Conservation (phyloP, 2,797 vertebrate species). For the Rhynchotus rufescens region DNA sequence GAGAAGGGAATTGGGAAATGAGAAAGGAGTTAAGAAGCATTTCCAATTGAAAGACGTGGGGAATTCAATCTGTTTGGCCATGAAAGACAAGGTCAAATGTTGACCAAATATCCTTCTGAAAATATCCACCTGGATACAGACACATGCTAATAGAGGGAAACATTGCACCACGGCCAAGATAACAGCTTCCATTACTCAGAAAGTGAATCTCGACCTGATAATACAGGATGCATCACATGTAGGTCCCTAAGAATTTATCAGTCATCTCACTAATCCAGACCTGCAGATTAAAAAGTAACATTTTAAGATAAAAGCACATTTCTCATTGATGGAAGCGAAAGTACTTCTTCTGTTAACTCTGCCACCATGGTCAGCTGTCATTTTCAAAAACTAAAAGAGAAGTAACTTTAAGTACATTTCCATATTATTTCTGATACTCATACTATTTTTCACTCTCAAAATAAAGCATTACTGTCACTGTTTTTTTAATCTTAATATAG, state of each 20-base stretch:
- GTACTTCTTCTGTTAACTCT: neutral
- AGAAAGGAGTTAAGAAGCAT: neutral
- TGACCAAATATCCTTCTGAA: neutral
- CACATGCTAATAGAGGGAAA: neutral
- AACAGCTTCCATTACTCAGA: neutral
- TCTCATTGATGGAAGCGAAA: neutral
- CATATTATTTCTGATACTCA: neutral
- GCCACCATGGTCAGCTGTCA: neutral
- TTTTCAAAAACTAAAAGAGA: neutral
- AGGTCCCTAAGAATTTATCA: neutral
- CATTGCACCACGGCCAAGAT: neutral
- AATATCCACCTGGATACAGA: neutral
- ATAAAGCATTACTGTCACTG: neutral
- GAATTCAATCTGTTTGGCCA: neutral
- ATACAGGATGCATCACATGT: neutral
- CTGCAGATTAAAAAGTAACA: neutral
- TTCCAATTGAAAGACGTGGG: neutral
- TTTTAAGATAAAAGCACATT: neutral
- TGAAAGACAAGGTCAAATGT: neutral
- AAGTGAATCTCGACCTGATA: neutral
- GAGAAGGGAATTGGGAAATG: neutral
- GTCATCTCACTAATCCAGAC: neutral
- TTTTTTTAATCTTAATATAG: neutral
- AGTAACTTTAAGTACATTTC: neutral
- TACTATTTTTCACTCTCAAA: neutral